phyloP scores from a whole-genome alignment of 2,797 vertebrate species.

The Borostomias antarcticus region DNA sequence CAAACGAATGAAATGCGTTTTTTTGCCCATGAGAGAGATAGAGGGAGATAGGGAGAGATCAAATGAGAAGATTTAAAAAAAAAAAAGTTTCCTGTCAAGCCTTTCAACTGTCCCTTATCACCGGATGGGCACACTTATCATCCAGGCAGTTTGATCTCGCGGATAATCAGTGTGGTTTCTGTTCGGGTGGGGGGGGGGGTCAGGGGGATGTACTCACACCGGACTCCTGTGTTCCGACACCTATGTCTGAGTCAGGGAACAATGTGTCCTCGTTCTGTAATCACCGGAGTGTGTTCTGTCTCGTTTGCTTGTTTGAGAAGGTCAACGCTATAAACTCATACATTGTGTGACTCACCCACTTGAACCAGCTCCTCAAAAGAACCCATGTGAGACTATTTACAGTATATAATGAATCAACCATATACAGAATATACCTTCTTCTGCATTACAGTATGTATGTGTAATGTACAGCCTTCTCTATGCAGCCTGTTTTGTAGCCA shows the following conservation, averaged over 20 bases:
- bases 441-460: background rate
- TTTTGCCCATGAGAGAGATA: constrained; percentile 33
- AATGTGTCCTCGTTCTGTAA: constrained; percentile 8
- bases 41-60: constrained; percentile 28
- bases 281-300: background rate
- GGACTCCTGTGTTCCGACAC: constrained; percentile 8
- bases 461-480: no score
- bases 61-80: constrained; percentile 33
- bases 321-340: background rate
- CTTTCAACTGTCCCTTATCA: constrained; percentile 30
- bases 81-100: constrained; percentile 20
- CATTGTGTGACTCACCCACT: background rate
- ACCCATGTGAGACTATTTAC: no score
- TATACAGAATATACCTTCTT: background rate
- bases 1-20: constrained; percentile 54
- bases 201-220: constrained; percentile 12
- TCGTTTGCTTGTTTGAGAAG: background rate
- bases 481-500: no score
- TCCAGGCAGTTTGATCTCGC: constrained; percentile 24
- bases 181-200: no score
- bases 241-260: background rate
- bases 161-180: constrained; percentile 24
- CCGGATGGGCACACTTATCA: constrained; percentile 4
- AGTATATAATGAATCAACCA: background rate
- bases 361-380: no score